Evolutionary conservation across 2,113 vertebrate genomes (phyloP).

Genomic region (Nothobranchius furzeri): DNA sequence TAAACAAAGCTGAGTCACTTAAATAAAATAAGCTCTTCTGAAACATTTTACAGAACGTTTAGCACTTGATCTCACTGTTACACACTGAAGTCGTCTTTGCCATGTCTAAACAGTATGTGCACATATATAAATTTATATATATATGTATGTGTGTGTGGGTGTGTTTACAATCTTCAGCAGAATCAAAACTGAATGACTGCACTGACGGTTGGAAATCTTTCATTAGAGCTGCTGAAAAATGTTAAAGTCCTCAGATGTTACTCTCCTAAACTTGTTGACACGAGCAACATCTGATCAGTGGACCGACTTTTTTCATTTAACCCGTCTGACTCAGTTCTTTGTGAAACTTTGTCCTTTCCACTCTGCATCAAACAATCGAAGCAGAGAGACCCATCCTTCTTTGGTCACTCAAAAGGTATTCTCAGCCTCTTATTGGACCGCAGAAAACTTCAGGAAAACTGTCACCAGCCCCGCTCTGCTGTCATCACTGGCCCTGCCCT

Average conservation of each 20-base stretch:
- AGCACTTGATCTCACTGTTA: constrained; percentile 65
- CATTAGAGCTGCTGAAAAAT: constrained; percentile 53
- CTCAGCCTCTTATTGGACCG: constrained; percentile 58
- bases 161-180: constrained; percentile 64
- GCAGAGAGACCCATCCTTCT: constrained; percentile 55
- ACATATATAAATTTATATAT: constrained; percentile 22
- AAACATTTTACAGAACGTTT: constrained; percentile 74
- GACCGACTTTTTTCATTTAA: constrained; percentile 45
- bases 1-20: constrained; percentile 73
- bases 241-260: constrained; percentile 54
- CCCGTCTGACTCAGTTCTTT: constrained; percentile 41
- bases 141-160: constrained; percentile 45
- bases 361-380: constrained; percentile 56
- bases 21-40: constrained; percentile 84
- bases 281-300: constrained; percentile 59
- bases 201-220: constrained; percentile 43
- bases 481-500: constrained; percentile 68
- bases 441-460: constrained; percentile 41
- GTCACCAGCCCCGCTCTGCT: background rate
- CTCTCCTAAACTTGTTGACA: constrained; percentile 57
- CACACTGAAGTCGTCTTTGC: constrained; percentile 55
- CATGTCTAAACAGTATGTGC: constrained; percentile 47
- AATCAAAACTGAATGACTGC: constrained; percentile 48
- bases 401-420: constrained; percentile 57
- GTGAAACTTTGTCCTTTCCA: constrained; percentile 46